Conservation (phyloP, 2,888 invertebrate genomes). For the Dysmachus trigonus region DNA sequence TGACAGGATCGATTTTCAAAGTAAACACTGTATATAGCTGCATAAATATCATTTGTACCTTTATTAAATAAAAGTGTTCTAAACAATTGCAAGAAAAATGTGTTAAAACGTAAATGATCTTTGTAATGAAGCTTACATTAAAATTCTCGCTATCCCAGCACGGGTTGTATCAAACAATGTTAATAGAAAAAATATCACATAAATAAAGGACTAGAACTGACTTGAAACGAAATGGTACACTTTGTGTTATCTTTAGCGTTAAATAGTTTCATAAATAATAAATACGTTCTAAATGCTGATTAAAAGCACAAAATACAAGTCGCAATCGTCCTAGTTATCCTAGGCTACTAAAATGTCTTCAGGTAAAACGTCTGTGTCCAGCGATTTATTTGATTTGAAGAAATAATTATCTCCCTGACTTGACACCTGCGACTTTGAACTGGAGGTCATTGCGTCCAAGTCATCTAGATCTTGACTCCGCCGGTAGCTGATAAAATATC, state of each 20-base stretch:
- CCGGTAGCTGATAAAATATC: constrained; percentile 61
- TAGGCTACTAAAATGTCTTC: constrained; percentile 59
- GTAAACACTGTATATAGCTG: neutral
- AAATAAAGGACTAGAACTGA: constrained; percentile 48
- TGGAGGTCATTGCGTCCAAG: constrained; percentile 64
- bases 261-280: constrained; percentile 36
- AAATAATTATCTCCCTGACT: constrained; percentile 57
- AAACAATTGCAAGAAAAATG: neutral
- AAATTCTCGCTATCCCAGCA: neutral
- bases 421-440: constrained; percentile 60
- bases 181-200: constrained; percentile 48
- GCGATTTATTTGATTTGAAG: constrained; percentile 58
- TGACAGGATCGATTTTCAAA: neutral
- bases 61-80: constrained; percentile 36
- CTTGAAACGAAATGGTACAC: constrained; percentile 36
- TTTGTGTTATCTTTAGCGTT: constrained; percentile 41
- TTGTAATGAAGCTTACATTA: constrained; percentile 14
- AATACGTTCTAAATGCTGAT: constrained; percentile 39
- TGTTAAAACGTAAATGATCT: constrained; percentile 15
- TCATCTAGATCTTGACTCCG: constrained; percentile 68
- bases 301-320: constrained; percentile 32
- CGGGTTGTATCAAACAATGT: constrained; percentile 30
- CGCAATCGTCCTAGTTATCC: neutral
- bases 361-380: constrained; percentile 57
- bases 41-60: constrained; percentile 28